Conservation (phyloP, 1,140 invertebrate genomes). For the Drosophila arawakana region DNA sequence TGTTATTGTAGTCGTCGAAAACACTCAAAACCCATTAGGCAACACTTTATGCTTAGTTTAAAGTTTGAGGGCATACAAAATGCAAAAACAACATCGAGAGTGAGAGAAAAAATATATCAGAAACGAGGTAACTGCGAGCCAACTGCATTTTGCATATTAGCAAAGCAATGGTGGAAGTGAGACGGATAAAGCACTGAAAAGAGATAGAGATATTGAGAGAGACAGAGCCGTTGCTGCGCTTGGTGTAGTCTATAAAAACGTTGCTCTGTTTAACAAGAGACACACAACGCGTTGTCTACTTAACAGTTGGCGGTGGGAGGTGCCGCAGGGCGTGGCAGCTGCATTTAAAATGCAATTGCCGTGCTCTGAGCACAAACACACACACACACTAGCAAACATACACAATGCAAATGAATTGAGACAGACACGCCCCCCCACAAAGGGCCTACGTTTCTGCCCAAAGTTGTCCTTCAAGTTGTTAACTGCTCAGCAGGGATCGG, state of each 20-base stretch:
- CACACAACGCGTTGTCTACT: slow-evolving; percentile 39
- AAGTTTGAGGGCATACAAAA: slow-evolving; percentile 64
- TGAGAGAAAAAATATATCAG: slow-evolving; percentile 29
- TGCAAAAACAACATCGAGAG: slow-evolving; percentile 25
- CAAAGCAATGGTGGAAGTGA: slow-evolving; percentile 3
- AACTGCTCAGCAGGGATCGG: slow-evolving; percentile 9
- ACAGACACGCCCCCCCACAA: slow-evolving; percentile 46
- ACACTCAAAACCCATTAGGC: slow-evolving; percentile 82
- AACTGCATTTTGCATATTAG: slow-evolving; percentile 77
- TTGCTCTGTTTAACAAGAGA: slow-evolving; percentile 50
- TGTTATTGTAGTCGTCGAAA: slow-evolving; percentile 69
- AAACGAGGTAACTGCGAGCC: slow-evolving; percentile 52
- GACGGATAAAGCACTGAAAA: not conserved
- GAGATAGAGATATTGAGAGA: slow-evolving; percentile 3
- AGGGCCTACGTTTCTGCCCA: slow-evolving; percentile 49
- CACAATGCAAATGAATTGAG: slow-evolving; percentile 69
- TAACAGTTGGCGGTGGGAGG: slow-evolving; percentile 25
- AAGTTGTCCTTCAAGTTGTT: slow-evolving; percentile 47
- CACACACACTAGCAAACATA: slow-evolving; percentile 19
- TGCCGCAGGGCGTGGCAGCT: slow-evolving; percentile 41
- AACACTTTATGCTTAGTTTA: slow-evolving; percentile 82
- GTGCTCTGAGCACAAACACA: slow-evolving; percentile 29
- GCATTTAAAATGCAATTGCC: slow-evolving; percentile 75
- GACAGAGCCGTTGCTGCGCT: slow-evolving; percentile 28
- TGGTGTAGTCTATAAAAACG: slow-evolving; percentile 65